A percentile compares a stretch with the other conserved stretches of the same genome.
phyloP scores from a whole-genome alignment of 2,888 invertebrate species.

The Macaria liturata region DNA sequence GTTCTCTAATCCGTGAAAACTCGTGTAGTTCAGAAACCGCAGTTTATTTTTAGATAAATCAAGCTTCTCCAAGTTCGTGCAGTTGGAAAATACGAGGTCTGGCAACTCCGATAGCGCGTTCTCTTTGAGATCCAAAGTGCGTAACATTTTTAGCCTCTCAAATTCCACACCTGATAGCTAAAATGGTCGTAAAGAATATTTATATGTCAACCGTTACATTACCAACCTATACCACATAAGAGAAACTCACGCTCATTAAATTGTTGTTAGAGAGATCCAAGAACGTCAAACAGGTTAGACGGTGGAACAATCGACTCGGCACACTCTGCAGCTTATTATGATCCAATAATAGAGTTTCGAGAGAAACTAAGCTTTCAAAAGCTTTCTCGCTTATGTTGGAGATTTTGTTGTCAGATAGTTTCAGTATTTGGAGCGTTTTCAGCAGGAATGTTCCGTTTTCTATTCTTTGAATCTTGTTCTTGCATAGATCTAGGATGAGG shows the following conservation, averaged over 20 bases:
- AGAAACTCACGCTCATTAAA: constrained; percentile 69
- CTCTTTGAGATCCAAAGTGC: constrained; percentile 87
- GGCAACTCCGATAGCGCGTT: constrained; percentile 84
- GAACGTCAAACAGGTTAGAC: constrained; percentile 74
- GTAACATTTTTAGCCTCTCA: constrained; percentile 76
- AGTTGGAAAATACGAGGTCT: constrained; percentile 83
- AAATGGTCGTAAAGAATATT: constrained; percentile 38
- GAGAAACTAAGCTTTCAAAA: constrained; percentile 75
- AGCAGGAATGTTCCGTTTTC: constrained; percentile 84
- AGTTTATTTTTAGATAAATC: constrained; percentile 88
- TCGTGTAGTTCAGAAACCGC: constrained; percentile 83
- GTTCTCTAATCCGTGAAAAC: constrained; percentile 85
- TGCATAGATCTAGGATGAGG: constrained; percentile 87
- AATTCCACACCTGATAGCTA: constrained; percentile 84
- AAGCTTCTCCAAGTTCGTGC: constrained; percentile 84
- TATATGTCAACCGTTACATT: constrained; percentile 5
- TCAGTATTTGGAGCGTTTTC: constrained; percentile 83
- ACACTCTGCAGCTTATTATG: constrained; percentile 80
- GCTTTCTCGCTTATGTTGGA: constrained; percentile 81
- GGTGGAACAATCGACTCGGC: constrained; percentile 71
- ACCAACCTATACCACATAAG: background rate
- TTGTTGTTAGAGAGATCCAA: constrained; percentile 83
- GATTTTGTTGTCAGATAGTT: constrained; percentile 87
- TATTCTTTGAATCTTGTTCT: constrained; percentile 85
- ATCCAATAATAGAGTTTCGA: constrained; percentile 81